These are phyloP conservation scores for Hemicentrotus pulcherrimus DNA, from an alignment of 35 echinoderm and acorn worm genomes.

Conservation along the genomic window DNA sequence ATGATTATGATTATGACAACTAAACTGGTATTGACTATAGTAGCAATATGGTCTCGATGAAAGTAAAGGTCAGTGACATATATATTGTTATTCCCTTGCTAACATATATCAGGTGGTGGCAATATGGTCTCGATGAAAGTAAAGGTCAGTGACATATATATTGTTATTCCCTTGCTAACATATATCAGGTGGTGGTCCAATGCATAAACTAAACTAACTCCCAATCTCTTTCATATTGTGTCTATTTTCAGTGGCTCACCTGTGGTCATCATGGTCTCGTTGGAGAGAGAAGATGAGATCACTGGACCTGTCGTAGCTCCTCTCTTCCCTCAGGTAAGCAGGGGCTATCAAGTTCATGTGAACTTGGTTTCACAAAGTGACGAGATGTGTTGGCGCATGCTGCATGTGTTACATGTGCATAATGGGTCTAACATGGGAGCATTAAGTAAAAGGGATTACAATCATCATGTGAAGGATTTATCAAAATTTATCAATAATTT, in stretches of 20 bases:
- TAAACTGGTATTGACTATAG: neutral
- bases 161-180: neutral
- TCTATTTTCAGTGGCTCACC: conserved; percentile 76
- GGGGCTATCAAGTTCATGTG: neutral
- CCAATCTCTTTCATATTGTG: neutral
- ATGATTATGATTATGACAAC: neutral
- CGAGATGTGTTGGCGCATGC: neutral
- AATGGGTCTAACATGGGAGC: neutral
- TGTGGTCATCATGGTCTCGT: conserved; percentile 87
- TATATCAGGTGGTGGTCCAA: too few relatives aligned
- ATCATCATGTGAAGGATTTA: too few relatives aligned
- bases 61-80: too few relatives aligned
- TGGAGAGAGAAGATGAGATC: conserved; percentile 97
- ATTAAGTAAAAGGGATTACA: too few relatives aligned
- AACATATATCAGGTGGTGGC: neutral
- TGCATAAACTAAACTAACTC: neutral
- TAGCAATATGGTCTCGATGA: conserved; percentile 19
- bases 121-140: neutral
- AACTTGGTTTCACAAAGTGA: neutral
- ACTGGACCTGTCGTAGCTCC: conserved; percentile 95
- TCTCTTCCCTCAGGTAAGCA: conserved; percentile 91
- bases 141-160: too few relatives aligned
- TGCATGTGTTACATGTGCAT: neutral
- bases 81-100: neutral
- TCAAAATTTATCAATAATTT: too few relatives aligned